Conservation (phyloP, 2,888 invertebrate species). For the Siphlonurus alternatus region DNA sequence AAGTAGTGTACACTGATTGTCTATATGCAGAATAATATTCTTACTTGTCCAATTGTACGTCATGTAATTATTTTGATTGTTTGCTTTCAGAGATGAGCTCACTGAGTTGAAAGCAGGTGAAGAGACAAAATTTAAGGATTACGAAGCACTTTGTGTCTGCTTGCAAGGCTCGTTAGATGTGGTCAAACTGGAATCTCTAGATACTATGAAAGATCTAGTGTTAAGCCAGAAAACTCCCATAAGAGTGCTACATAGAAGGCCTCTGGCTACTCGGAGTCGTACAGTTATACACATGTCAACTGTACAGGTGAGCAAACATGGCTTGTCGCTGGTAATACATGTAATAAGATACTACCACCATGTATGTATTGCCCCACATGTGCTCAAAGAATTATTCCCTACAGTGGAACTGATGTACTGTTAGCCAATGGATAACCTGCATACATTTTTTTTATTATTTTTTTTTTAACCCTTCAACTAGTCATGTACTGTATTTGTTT, state of each 20-base stretch:
- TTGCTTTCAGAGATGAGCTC: constrained; percentile 41
- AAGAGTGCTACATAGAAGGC: constrained; percentile 72
- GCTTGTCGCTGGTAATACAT: constrained; percentile 27
- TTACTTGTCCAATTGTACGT: too few species aligned
- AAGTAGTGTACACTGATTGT: too few species aligned
- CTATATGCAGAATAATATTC: too few species aligned
- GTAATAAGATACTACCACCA: too few species aligned
- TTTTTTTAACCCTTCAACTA: too few species aligned
- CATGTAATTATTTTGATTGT: too few species aligned
- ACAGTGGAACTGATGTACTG: too few species aligned
- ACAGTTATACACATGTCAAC: constrained; percentile 27
- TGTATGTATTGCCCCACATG: too few species aligned
- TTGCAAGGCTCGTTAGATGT: constrained; percentile 25
- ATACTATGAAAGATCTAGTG: constrained; percentile 34
- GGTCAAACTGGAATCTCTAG: constrained; percentile 31
- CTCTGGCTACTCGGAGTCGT: constrained; percentile 49
- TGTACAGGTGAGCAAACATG: constrained; percentile 11
- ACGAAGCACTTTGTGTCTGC: constrained; percentile 60
- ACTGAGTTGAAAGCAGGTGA: constrained; percentile 66
- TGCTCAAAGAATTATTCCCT: too few species aligned
- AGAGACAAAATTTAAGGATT: constrained; percentile 71
- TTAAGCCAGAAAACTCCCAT: constrained; percentile 77
- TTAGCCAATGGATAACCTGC: too few species aligned
- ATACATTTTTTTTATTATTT: too few species aligned
- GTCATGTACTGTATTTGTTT: too few species aligned